Conservation (phyloP, 2,888 invertebrate genomes). For the Caenorhabditis sulstoni region DNA sequence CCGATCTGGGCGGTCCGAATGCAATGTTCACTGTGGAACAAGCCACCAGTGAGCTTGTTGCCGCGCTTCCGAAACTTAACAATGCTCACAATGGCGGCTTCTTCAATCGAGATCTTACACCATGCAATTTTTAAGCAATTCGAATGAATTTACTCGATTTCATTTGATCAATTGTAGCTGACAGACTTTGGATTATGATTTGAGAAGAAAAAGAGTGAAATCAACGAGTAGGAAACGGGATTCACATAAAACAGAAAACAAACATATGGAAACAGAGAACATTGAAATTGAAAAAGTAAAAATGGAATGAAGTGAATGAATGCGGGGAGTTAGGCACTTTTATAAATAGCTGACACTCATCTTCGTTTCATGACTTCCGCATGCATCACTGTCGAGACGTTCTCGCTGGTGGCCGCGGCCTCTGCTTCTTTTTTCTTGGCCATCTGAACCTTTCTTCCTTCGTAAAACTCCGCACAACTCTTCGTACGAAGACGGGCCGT, state of each 20-base stretch:
- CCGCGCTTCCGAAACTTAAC: conserved; percentile 8
- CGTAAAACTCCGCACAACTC: conserved; percentile 73
- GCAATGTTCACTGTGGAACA: conserved; percentile 49
- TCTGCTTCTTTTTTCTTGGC: conserved; percentile 47
- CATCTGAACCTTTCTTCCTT: conserved; percentile 49
- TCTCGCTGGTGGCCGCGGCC: conserved; percentile 2
- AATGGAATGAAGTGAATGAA: conserved; percentile 3
- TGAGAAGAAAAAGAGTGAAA: no score
- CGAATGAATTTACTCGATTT: background rate
- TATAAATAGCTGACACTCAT: no score
- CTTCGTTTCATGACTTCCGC: background rate
- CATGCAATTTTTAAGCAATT: background rate
- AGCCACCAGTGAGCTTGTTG: conserved; percentile 9
- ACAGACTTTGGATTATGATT: no score
- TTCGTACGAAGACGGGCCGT: conserved; percentile 73
- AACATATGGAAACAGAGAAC: background rate
- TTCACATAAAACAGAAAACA: conserved; percentile 1
- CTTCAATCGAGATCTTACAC: background rate
- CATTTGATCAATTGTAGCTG: no score
- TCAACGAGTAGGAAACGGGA: background rate
- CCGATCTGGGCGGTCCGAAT: conserved; percentile 70
- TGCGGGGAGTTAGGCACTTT: no score
- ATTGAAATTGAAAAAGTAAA: conserved; percentile 6
- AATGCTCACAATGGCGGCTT: conserved; percentile 27
- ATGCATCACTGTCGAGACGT: conserved; percentile 9